These are phyloP conservation scores for Thymelicus lineola DNA, from an alignment of 2,888 invertebrate genomes.

Conservation along the genomic window DNA sequence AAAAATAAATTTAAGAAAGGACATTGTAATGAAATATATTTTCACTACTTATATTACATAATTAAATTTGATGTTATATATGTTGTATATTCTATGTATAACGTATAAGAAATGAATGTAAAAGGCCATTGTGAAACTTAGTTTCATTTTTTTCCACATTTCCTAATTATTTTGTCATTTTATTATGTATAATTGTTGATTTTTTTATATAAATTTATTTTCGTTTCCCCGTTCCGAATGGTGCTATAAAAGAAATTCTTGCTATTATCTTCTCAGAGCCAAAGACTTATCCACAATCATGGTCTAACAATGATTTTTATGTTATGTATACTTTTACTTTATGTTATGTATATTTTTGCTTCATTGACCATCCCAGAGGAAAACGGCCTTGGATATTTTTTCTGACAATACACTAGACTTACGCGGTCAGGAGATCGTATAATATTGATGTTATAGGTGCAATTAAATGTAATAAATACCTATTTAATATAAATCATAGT, in stretches of 20 bases:
- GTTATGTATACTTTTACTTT: conserved; percentile 43
- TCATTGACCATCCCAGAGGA: conserved; percentile 48
- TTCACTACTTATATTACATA: conserved; percentile 50
- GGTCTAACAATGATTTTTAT: conserved; percentile 42
- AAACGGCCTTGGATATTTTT: conserved; percentile 62
- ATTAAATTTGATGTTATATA: conserved; percentile 35
- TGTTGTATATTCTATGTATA: conserved; percentile 29
- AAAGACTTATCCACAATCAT: conserved; percentile 64
- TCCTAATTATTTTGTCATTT: conserved; percentile 42
- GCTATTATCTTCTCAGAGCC: conserved; percentile 71
- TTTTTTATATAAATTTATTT: conserved; percentile 37
- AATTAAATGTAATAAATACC: conserved; percentile 82
- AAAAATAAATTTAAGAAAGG: conserved; percentile 45
- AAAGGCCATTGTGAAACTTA: conserved; percentile 49
- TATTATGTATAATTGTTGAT: conserved; percentile 36
- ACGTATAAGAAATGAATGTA: conserved; percentile 26
- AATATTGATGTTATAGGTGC: conserved; percentile 77
- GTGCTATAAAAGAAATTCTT: conserved; percentile 78
- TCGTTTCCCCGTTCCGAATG: conserved; percentile 63
- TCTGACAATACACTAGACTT: conserved; percentile 64
- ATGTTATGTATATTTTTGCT: conserved; percentile 57
- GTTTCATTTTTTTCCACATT: conserved; percentile 45
- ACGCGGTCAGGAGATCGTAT: conserved; percentile 54
- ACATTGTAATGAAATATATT: conserved; percentile 48
- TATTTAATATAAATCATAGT: conserved; percentile 75